Base-by-base conservation (phyloP, 2,888 invertebrate genomes). In the Amblyjoppa proteus region DNA sequence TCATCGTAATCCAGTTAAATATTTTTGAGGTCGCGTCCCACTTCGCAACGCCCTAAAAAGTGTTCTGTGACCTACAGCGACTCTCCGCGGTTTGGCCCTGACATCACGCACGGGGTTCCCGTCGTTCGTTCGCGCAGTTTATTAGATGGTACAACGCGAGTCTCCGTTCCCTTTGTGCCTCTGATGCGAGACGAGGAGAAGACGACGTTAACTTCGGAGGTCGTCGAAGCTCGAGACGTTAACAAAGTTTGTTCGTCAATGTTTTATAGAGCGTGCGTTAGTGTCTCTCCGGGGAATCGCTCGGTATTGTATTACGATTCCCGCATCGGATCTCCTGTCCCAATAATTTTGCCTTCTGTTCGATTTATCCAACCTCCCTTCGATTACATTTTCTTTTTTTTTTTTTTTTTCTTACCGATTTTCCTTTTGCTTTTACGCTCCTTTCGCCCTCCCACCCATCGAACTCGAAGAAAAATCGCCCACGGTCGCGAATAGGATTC, bases 1-100 rank as follows among this genome's bases (percentile, higher is more conserved):
- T 73, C 71, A 68, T 73, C 51, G 25, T 68, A 56, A 66, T 79
- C 66, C 61, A 80, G 53, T 83, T 83, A 76, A 75, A 76, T 56
- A 81, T 68, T 89, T 89, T 91, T 89, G 88, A 89, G 89, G 90
- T 91, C 91, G 83, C 76, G 90, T 88, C 89, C 90, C 78, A 91
- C 88, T 90, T 91, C 81, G 58, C 70, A 49, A 45, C 80, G 86
- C 75, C 74, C 82, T 69, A 74, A 53, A 78, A 80, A 68, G 81
- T 77, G 68, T 61, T 70, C 83, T 71, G 53, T 84, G 87, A 88
- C 88, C 90, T 88, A 86, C 76, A 78, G 84, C 74, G 85, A 83
- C 83, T 87, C 87, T 66, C 81, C 34, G 82, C 79, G 87, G 77
- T 69, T 69, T 83, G 88, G 64, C 89, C 89, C 85, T 89, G 89